Evolutionary conservation across 2,113 vertebrate species (phyloP).

Genomic region (Donacobius atricapilla): DNA sequence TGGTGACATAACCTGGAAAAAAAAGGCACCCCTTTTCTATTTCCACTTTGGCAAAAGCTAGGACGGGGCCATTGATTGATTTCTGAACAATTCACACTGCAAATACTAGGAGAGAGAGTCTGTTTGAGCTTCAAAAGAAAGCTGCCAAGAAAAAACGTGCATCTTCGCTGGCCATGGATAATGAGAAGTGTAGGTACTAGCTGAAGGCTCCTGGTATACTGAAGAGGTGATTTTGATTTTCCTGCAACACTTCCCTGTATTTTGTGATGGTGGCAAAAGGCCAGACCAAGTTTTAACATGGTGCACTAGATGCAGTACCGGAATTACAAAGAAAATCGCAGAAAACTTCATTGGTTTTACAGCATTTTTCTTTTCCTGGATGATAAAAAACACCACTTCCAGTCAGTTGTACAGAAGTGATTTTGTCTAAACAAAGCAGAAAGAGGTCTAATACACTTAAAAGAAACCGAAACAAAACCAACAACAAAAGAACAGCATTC

Average conservation of each 20-base stretch:
- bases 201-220: not conserved
- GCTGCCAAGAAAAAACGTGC: not conserved
- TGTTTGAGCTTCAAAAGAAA: not conserved
- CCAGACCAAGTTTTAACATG: not conserved
- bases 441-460: not conserved
- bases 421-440: not conserved
- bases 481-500: not conserved
- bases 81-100: not conserved
- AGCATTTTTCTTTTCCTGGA: not conserved
- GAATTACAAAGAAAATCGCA: not conserved
- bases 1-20: rapidly evolving
- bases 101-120: not conserved
- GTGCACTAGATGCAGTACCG: not conserved
- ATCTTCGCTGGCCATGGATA: not conserved
- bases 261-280: not conserved
- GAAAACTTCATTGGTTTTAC: not conserved
- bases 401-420: not conserved
- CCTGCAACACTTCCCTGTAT: not conserved
- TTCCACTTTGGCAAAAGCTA: not conserved
- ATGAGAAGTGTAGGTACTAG: not conserved
- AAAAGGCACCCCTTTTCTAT: not conserved
- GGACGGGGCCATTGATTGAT: not conserved
- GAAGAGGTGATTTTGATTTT: not conserved
- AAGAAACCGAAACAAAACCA: not conserved
- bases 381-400: not conserved